These are phyloP conservation scores for Augiades crinisus DNA, from an alignment of 2,888 invertebrate species.

Conservation along the genomic window DNA sequence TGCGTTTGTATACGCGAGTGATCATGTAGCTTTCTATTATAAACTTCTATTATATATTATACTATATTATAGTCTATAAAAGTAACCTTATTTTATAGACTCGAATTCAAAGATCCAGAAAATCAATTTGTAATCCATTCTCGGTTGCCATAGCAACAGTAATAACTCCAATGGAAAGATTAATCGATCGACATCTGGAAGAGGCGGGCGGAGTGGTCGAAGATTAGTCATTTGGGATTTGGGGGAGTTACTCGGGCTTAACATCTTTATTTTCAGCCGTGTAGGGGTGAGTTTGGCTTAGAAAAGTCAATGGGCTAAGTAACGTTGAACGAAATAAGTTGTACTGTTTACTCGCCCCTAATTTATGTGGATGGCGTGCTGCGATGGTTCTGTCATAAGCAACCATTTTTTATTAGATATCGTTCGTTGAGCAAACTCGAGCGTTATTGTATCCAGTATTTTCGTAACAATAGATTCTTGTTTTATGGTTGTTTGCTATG, in stretches of 20 bases:
- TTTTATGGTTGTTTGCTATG: too few species aligned
- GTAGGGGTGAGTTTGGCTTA: background rate
- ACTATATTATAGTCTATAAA: too few species aligned
- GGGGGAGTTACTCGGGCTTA: background rate
- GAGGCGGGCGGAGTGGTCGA: conserved; percentile 58
- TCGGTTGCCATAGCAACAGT: conserved; percentile 53
- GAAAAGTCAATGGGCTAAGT: conserved; percentile 21
- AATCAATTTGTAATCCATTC: conserved; percentile 11
- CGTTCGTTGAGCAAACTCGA: conserved; percentile 2
- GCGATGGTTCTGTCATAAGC: conserved; percentile 34
- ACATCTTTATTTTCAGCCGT: background rate
- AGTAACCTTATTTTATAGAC: too few species aligned
- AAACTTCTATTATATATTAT: too few species aligned
- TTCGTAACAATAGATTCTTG: background rate
- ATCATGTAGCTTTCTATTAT: too few species aligned
- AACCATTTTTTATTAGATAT: conserved; percentile 16
- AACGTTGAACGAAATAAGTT: conserved; percentile 30
- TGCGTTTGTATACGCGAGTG: too few species aligned
- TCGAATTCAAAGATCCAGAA: background rate
- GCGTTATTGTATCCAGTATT: conserved; percentile 4
- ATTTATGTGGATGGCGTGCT: conserved; percentile 36
- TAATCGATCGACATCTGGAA: conserved; percentile 71
- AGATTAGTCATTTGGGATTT: conserved; percentile 74
- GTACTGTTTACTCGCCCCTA: conserved; percentile 33
- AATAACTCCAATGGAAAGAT: conserved; percentile 67